Percentiles rank a stretch among this genome's conserved stretches.
These are phyloP conservation scores for Cryptoprocta ferox DNA, from an alignment of 2,797 vertebrate species.

Conservation along the genomic window DNA sequence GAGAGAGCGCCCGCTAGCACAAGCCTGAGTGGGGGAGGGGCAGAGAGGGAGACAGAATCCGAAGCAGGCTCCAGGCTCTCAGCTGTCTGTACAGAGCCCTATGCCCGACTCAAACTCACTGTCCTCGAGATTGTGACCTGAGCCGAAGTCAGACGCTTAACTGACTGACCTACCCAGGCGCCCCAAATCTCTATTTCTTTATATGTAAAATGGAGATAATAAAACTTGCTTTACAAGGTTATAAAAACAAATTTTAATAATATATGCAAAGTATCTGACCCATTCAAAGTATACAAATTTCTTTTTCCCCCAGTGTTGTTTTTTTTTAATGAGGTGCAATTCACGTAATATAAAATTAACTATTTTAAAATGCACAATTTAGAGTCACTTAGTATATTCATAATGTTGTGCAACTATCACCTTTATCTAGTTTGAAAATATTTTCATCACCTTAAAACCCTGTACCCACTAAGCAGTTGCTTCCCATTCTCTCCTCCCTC, in stretches of 20 bases:
- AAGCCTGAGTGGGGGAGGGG: too few species aligned
- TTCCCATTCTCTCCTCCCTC: background rate
- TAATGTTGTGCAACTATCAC: background rate
- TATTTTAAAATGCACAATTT: background rate
- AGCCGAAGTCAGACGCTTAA: too few species aligned
- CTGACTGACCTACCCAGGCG: too few species aligned
- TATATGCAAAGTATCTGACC: background rate
- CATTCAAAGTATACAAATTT: background rate
- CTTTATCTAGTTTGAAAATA: background rate
- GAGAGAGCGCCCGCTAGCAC: too few species aligned
- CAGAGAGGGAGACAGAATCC: too few species aligned
- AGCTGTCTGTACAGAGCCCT: too few species aligned
- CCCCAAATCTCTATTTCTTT: background rate
- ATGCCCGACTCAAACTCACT: too few species aligned
- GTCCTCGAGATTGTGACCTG: too few species aligned
- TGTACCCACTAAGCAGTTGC: background rate
- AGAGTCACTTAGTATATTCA: background rate
- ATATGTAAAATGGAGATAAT: constrained; percentile 7
- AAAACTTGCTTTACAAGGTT: background rate
- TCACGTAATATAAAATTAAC: background rate
- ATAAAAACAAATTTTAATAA: background rate
- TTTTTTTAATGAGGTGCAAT: background rate
- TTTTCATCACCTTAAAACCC: background rate
- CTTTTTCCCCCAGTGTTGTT: background rate
- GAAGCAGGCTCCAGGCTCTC: too few species aligned